A percentile compares a stretch with the other conserved stretches of the same genome.
Conservation (phyloP, 2,113 vertebrate species). For the Clupea harengus region DNA sequence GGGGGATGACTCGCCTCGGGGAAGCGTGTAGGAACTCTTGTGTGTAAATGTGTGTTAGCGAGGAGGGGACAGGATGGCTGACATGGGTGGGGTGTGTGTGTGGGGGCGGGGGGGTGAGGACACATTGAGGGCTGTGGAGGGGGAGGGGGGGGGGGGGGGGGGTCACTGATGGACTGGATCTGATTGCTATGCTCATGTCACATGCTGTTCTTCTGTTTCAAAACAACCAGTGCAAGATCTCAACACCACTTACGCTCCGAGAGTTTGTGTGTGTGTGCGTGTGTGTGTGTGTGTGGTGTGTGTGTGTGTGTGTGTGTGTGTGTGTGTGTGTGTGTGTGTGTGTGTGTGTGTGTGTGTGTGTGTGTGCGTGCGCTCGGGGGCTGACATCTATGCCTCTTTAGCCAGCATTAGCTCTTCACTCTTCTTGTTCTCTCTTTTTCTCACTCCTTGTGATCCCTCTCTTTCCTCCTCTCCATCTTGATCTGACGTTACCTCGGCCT, state of each 20-base stretch:
- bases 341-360: too few relatives aligned
- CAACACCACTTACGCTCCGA: neutral
- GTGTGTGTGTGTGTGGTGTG: neutral
- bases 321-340: neutral
- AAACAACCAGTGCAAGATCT: neutral
- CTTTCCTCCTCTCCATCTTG: conserved; percentile 20
- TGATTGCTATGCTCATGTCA: neutral
- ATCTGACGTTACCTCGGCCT: neutral
- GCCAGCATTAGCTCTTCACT: neutral
- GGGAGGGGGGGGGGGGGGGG: too few relatives aligned
- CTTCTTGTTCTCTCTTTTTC: neutral
- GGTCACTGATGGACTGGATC: neutral
- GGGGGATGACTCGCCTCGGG: neutral
- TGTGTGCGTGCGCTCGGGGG: too few relatives aligned
- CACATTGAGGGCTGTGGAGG: too few relatives aligned
- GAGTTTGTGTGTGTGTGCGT: neutral
- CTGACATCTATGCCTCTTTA: too few relatives aligned
- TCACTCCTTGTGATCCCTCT: neutral
- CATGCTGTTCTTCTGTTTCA: neutral
- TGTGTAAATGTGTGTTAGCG: neutral
- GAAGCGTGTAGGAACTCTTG: neutral
- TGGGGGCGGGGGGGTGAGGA: neutral
- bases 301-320: neutral
- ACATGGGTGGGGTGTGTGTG: neutral
- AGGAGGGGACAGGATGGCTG: neutral